Evolutionary conservation across 2,797 vertebrate genomes (phyloP).

Genomic region (Cyclura pinguis): DNA sequence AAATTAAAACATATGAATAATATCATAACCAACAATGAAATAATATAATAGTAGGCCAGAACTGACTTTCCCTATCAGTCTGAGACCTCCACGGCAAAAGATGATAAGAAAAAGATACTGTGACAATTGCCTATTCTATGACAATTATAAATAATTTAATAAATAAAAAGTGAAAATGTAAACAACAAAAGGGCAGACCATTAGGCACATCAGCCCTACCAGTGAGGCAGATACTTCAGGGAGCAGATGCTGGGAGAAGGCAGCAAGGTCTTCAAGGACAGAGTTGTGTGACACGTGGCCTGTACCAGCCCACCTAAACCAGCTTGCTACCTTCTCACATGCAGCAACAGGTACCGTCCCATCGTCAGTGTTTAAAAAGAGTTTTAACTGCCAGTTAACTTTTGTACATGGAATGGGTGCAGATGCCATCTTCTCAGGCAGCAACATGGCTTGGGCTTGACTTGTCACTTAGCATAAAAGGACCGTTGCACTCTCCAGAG

Average conservation of each 20-base stretch:
- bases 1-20: background rate
- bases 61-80: background rate
- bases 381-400: background rate
- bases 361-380: background rate
- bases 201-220: background rate
- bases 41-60: background rate
- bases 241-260: background rate
- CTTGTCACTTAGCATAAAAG: background rate
- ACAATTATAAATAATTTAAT: background rate
- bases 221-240: no score
- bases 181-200: background rate
- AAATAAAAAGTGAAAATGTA: background rate
- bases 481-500: background rate
- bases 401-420: background rate
- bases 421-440: background rate
- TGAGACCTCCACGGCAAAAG: background rate
- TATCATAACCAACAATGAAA: background rate
- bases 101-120: background rate
- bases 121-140: background rate
- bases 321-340: background rate
- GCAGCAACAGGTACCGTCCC: background rate
- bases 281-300: background rate
- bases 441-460: background rate
- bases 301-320: background rate
- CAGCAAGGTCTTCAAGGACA: background rate